Percentiles rank a stretch among this genome's conserved stretches.
Conservation (phyloP, 2,797 vertebrate species). For the Micrastur ruficollis region DNA sequence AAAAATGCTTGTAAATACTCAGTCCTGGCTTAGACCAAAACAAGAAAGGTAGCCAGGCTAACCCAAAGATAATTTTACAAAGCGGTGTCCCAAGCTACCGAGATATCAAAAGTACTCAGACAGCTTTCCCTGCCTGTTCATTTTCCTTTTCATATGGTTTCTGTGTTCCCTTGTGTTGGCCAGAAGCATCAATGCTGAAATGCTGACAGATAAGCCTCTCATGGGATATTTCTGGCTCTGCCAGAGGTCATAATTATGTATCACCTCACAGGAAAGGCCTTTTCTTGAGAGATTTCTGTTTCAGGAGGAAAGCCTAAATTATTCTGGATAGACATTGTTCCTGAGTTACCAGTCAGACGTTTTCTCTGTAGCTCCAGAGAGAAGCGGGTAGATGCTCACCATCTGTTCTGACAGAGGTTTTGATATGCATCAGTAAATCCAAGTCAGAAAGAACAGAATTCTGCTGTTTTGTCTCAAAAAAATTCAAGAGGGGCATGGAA, state of each 20-base stretch:
- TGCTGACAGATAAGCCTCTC: neutral
- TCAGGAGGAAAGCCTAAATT: neutral
- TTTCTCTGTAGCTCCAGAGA: neutral
- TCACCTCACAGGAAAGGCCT: neutral
- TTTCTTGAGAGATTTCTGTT: neutral
- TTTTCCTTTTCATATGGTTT: neutral
- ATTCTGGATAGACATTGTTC: neutral
- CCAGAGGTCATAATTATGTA: neutral
- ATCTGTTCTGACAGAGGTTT: neutral
- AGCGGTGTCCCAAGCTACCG: neutral
- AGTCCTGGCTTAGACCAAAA: neutral
- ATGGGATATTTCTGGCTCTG: neutral
- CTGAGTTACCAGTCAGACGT: neutral
- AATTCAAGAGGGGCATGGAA: neutral
- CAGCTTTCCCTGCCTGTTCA: neutral
- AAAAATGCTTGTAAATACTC: neutral
- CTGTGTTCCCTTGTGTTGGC: neutral
- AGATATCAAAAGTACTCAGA: neutral
- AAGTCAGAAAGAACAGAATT: neutral
- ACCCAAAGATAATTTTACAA: neutral
- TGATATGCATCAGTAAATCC: neutral
- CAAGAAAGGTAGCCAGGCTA: neutral
- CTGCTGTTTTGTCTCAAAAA: neutral
- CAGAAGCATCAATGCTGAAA: slow-evolving; percentile 24
- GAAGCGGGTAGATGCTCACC: neutral